phyloP scores from a whole-genome alignment of 2,888 invertebrate species.

The Eristalinus aeneus region DNA sequence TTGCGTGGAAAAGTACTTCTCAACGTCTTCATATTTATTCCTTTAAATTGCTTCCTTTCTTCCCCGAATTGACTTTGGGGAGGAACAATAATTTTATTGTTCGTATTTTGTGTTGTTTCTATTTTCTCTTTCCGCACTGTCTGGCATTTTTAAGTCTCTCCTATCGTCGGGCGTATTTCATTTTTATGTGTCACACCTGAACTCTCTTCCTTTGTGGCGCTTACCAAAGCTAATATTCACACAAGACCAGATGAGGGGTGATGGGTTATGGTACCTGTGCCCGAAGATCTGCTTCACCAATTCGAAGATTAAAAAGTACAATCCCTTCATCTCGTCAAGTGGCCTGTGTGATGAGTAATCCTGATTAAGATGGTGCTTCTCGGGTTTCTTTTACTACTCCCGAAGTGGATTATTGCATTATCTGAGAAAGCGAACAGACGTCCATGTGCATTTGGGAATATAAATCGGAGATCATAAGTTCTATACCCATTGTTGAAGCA shows the following conservation, averaged over 20 bases:
- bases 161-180: conserved; percentile 12
- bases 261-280: neutral
- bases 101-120: conserved; percentile 19
- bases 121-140: conserved; percentile 51
- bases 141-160: neutral
- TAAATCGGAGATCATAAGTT: conserved; percentile 26
- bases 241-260: conserved; percentile 37
- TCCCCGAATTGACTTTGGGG: conserved; percentile 45
- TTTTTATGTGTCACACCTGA: conserved; percentile 68
- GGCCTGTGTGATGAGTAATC: conserved; percentile 36
- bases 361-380: conserved; percentile 26
- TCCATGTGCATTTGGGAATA: neutral
- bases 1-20: conserved; percentile 55
- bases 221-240: conserved; percentile 14
- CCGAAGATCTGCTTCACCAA: neutral
- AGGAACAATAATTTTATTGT: conserved; percentile 62
- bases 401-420: conserved; percentile 54
- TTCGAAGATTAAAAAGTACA: neutral
- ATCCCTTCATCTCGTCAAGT: neutral
- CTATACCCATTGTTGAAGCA: too few species aligned
- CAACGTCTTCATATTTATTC: conserved; percentile 66
- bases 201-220: conserved; percentile 40
- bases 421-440: neutral
- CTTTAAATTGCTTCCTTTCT: conserved; percentile 53
- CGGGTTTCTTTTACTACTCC: conserved; percentile 1